Evolutionary conservation across 2,113 vertebrate species (phyloP), one percentile per base, ranked within the genome.

Genomic region (Scartelaos histophorus): DNA sequence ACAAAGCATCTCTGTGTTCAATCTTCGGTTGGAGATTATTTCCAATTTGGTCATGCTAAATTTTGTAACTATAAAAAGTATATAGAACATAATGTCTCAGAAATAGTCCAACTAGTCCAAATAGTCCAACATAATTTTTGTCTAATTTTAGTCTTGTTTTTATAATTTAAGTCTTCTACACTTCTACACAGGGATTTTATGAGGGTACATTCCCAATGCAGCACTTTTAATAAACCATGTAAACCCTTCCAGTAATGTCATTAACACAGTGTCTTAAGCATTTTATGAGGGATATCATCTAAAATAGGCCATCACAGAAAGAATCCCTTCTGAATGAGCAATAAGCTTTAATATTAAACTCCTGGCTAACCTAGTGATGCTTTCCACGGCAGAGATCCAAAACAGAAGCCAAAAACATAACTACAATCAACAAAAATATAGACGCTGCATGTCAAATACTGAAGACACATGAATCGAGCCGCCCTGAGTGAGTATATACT

Each of bases 1-100:
- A 90, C 85, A 86, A 85, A 62, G 74, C 76, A 19, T 0, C 67
- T 47, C 74, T 83, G 82, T 88, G 71, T 62, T 25, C 76, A 79
- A 75, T 75, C 77, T 49, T 84, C 67, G 77, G 51, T 66, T 12
- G 35, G 5, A 38, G 46, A 73, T 67, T 19, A n/a, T 82, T 82
- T 46, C 69, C 71, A 77, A 67, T 58, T 66, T 82, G 47, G 69
- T 66, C 54, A 79, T 34, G 60, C 49, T 75, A 65, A 67, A 73
- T 61, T 75, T 75, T 67, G 62, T 9, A 17, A 49, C 73, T 34
- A 70, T 69, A 69, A 74, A 75, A 51, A 79, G 74, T 71, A 62
- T 71, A 22, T 70, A 67, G 22, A 67, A 77, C 79, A 71, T 19
- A 13, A 66, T 68, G 61, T 80, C 72, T 46, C 45, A 67, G 67